Evolutionary conservation across 2,888 invertebrate species (phyloP).

Genomic region (Eupithecia exiguata): DNA sequence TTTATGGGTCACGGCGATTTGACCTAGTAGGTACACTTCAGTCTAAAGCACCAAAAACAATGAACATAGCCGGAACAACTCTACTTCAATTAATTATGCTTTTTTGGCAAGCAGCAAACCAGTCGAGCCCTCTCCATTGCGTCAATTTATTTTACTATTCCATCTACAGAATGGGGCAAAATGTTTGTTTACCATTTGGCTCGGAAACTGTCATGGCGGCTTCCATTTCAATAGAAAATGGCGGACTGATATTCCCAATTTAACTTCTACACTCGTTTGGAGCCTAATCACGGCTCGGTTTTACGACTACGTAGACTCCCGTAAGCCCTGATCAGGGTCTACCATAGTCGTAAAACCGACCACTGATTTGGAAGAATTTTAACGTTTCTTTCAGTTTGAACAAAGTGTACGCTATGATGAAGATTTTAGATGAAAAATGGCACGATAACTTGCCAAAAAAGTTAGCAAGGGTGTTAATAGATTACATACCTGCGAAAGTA

Average conservation of each 20-base stretch:
- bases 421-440: too few relatives aligned
- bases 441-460: too few relatives aligned
- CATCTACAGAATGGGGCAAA: neutral
- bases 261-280: too few relatives aligned
- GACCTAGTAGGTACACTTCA: slow-evolving; percentile 2
- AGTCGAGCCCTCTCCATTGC: slow-evolving; percentile 1
- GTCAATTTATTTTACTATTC: slow-evolving; percentile 3
- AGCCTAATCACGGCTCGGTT: too few relatives aligned
- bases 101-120: slow-evolving; percentile 6
- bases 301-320: too few relatives aligned
- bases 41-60: slow-evolving; percentile 9
- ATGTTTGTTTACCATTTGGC: neutral
- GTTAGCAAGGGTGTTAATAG: too few relatives aligned
- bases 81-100: slow-evolving; percentile 12
- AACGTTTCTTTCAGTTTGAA: too few relatives aligned
- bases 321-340: too few relatives aligned
- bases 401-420: too few relatives aligned
- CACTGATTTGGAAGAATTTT: too few relatives aligned
- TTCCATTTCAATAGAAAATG: neutral
- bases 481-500: too few relatives aligned
- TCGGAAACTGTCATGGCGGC: neutral
- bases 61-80: neutral
- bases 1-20: slow-evolving; percentile 3
- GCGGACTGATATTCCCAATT: neutral
- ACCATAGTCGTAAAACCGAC: too few relatives aligned